phyloP scores from a whole-genome alignment of 2,888 invertebrate species.

The Apodemia hepburni region DNA sequence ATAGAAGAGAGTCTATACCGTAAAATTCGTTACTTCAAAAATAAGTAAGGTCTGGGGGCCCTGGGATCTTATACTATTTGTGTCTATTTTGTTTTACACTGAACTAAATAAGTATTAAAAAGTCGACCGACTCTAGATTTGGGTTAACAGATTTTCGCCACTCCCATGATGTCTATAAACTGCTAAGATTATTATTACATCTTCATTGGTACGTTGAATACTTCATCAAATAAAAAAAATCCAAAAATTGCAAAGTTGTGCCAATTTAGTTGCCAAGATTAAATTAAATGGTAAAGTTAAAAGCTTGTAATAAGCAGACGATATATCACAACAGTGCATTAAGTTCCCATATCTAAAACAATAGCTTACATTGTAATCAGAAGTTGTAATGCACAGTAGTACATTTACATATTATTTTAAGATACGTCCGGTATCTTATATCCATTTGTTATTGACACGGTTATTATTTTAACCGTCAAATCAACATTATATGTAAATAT shows the following conservation, averaged over 20 bases:
- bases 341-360: conserved; percentile 34
- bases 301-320: background rate
- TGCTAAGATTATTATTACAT: too few relatives aligned
- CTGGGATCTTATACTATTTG: too few relatives aligned
- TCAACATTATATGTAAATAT: background rate
- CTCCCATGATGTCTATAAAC: too few relatives aligned
- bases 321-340: conserved; percentile 15
- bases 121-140: too few relatives aligned
- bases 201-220: too few relatives aligned
- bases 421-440: conserved; percentile 29
- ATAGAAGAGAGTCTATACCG: too few relatives aligned
- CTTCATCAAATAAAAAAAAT: too few relatives aligned
- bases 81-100: too few relatives aligned
- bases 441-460: conserved; percentile 31
- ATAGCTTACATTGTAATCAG: conserved; percentile 35
- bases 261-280: background rate
- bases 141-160: too few relatives aligned
- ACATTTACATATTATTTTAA: conserved; percentile 33
- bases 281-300: background rate
- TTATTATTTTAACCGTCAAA: conserved; percentile 16
- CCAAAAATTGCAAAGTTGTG: background rate
- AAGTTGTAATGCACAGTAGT: conserved; percentile 30
- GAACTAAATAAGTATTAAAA: too few relatives aligned
- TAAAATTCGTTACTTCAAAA: too few relatives aligned
- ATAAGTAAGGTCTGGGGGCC: too few relatives aligned